A percentile compares a stretch with the other conserved stretches of the same genome.
phyloP scores from a whole-genome alignment of 2,797 vertebrate genomes.

The Cyprinodon diabolis region DNA sequence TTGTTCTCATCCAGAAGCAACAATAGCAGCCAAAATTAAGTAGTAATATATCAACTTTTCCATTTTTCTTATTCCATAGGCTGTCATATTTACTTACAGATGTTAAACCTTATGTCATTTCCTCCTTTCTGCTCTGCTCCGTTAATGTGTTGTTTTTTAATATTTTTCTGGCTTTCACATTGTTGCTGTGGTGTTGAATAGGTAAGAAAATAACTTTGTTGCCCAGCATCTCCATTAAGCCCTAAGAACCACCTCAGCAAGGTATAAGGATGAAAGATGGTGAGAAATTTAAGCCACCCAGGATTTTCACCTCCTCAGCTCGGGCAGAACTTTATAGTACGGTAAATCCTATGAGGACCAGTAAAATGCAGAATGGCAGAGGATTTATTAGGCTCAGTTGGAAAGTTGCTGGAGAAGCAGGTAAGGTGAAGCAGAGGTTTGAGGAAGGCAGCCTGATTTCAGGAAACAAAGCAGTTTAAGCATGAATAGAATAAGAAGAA shows the following conservation, averaged over 20 bases:
- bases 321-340: background rate
- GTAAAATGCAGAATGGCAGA: conserved; percentile 1
- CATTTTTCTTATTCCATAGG: no score
- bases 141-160: no score
- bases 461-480: background rate
- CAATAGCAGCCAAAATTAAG: no score
- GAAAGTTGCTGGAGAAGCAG: background rate
- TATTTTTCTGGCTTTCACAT: background rate
- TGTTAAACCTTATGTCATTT: no score
- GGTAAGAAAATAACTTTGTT: background rate
- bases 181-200: background rate
- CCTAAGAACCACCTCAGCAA: conserved; percentile 1
- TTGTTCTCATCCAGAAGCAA: background rate
- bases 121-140: no score
- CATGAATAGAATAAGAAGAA: background rate
- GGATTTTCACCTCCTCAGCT: conserved; percentile 7
- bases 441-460: background rate
- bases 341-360: background rate
- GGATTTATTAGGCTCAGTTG: background rate
- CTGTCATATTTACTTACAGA: no score
- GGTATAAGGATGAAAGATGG: conserved; percentile 1
- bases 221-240: background rate
- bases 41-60: no score
- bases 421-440: background rate
- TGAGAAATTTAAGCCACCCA: conserved; percentile 3